phyloP scores from a whole-genome alignment of 2,888 invertebrate genomes.

The Archips xylosteana region DNA sequence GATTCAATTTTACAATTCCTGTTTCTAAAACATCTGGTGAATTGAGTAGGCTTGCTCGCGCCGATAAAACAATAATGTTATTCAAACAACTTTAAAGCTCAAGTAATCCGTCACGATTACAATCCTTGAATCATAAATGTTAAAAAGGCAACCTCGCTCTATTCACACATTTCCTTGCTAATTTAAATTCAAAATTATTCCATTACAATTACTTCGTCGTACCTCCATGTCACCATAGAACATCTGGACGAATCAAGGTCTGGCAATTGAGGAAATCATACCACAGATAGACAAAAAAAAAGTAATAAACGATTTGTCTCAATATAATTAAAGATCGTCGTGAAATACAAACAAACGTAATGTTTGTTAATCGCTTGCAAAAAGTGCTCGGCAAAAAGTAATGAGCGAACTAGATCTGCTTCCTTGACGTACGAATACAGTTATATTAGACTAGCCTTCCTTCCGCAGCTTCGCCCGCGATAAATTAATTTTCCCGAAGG shows the following conservation, averaged over 20 bases:
- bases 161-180: conserved; percentile 46
- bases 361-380: conserved; percentile 57
- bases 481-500: too few species aligned
- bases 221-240: conserved; percentile 59
- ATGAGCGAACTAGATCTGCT: conserved; percentile 62
- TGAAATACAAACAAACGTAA: conserved; percentile 59
- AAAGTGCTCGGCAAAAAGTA: conserved; percentile 57
- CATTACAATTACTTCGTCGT: conserved; percentile 57
- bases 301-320: conserved; percentile 68
- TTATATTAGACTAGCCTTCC: too few species aligned
- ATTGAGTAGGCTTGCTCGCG: not conserved
- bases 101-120: conserved; percentile 43
- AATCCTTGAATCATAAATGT: conserved; percentile 52
- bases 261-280: conserved; percentile 75
- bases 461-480: too few species aligned
- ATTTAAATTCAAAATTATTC: conserved; percentile 48
- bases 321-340: conserved; percentile 73
- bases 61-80: conserved; percentile 34
- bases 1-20: not conserved
- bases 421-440: conserved; percentile 26
- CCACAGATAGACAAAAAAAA: conserved; percentile 66
- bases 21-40: not conserved
- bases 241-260: conserved; percentile 79
- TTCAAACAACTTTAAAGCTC: conserved; percentile 21
- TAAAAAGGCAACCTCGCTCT: conserved; percentile 48